Base-by-base conservation (phyloP, 2,113 vertebrate species). In the Gorsachius goisagi region DNA sequence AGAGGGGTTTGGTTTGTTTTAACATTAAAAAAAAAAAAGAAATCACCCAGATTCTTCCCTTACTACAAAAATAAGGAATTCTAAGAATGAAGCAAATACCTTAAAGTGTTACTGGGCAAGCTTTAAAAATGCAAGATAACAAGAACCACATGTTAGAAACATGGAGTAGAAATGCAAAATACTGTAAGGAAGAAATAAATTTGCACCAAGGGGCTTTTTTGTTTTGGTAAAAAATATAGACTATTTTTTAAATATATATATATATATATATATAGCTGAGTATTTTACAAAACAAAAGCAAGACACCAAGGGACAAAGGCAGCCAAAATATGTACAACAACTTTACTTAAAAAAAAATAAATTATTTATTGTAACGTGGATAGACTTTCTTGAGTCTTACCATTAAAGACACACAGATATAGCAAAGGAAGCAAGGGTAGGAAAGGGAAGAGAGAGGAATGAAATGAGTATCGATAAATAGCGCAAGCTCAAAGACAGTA, bases 341-440 rank as follows among this genome's bases (percentile, higher is more conserved):
- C 95, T 98, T 98, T 95, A 98, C 98, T 98, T 92, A 92, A 98
- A 98, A 97, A 97, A 96, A 97, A 82, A 76, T 78, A 96, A 95
- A 96, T 98, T 98, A 98, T 98, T 99, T 98, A 98, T 98, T 98
- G 97, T 98, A 98, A 98, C 98, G 98, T 97, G 98, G 98, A 99
- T 98, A 98, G 98, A 99, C 98, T 99, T 99, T 99, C 98, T 99
- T 99, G 97, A 99, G 98, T 98, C 98, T 98, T 99, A 99, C 98
- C 98, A 99, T 98, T 97, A 99, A 98, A 98, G 98, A 99, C 98
- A 99, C 98, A 99, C 98, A 99, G 98, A 99, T 98, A 98, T 95
- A 99, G 98, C 98, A 98, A 98, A 97, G 98, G 98, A 98, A 98
- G 98, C 98, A 98, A 98, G 98, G 98, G 98, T 85, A 96, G 98